Evolutionary conservation across 64 coral and sea anemone genomes (phyloP), one percentile per base, ranked within the genome.

Genomic region (Trachythela sp.): DNA sequence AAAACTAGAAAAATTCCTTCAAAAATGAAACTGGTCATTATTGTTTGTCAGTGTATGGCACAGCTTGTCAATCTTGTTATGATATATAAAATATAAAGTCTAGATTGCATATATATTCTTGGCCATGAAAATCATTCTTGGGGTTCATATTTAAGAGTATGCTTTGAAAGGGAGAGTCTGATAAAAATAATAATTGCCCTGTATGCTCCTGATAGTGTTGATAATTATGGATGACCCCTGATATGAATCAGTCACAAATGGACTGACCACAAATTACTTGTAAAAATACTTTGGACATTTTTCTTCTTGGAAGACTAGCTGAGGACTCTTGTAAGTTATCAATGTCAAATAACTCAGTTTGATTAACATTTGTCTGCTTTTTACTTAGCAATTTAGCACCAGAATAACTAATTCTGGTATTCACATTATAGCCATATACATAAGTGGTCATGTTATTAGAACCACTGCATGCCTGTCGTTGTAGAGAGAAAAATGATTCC

Each of bases 381-480:
- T 59, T 59, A 6, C 4, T 6, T 3, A 59, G 54, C 2, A 3
- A 22, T 14, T 59, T 59, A 20, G 54, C 54, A 6, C 15, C 54
- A 59, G 54, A 59, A n/a, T 22, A 22, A 59, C 6, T 59, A 6
- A 59, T 59, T 14, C 4, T 59, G 18, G 4, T 59, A 59, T 59
- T 59, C 2, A 59, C 54, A 59, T 59, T 59, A 22, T n/a, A 59
- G 2, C 54, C 54, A 59, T 59, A n/a, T 11, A 14, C 15, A 22
- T 59, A 59, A 6, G 24, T 3, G 4, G 54, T 20, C 54, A 80
- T 80, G 10, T 80, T 35, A 30, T 80, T 80, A 0, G 58, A 40
- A 89, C 87, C 58, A 89, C 87, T 60, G 75, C 87, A 89, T 89
- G 37, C 70, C 39, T 68, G 60, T 60, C 87, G 42, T 45, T 89